These are phyloP conservation scores for Chondrilla cf. caribensis DNA, from an alignment of 37 sponge, comb jelly and placozoan species.

Conservation along the genomic window DNA sequence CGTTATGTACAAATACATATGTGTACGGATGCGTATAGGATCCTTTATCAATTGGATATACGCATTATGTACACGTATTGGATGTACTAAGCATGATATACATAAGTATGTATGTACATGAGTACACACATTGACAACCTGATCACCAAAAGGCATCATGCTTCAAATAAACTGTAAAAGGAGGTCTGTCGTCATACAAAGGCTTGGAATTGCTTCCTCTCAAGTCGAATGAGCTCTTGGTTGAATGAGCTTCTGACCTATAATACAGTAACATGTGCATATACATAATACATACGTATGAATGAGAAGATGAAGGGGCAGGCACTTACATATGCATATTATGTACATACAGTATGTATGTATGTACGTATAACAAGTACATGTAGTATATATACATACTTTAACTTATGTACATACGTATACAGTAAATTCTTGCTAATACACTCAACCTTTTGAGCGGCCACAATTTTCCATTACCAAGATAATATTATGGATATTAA, in stretches of 20 bases:
- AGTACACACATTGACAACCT: neutral
- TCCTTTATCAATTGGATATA: neutral
- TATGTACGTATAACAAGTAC: too few species aligned
- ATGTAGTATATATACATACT: too few species aligned
- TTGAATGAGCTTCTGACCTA: neutral
- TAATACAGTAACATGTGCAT: neutral
- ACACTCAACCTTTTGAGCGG: too few species aligned
- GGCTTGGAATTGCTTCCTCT: neutral
- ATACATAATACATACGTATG: neutral
- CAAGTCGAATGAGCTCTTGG: neutral
- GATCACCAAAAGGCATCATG: conserved; percentile 13
- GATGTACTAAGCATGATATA: too few species aligned
- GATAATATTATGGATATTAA: too few species aligned
- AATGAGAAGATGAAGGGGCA: neutral
- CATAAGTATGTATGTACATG: neutral
- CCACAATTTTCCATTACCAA: too few species aligned
- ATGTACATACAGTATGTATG: neutral
- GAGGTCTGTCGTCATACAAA: conserved; percentile 10
- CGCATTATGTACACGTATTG: neutral
- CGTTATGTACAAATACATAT: too few species aligned
- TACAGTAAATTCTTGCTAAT: too few species aligned
- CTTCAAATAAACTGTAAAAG: conserved; percentile 1
- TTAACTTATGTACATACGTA: too few species aligned
- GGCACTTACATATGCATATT: neutral
- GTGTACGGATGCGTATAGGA: too few species aligned